Evolutionary conservation across 2,113 vertebrate genomes (phyloP).

Genomic region (Anseranas semipalmata): DNA sequence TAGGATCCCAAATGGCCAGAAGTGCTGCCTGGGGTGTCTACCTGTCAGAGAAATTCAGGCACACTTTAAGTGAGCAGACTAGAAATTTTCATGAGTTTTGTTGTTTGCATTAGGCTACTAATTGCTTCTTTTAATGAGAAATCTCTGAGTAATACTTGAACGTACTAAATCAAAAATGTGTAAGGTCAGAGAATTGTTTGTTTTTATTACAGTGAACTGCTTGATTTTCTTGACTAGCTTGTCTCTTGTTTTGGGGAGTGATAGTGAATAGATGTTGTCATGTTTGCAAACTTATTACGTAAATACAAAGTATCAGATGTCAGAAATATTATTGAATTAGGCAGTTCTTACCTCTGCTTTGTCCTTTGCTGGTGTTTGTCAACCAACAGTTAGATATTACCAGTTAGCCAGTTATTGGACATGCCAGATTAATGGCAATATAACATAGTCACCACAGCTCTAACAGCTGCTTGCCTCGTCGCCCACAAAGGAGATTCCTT

Average conservation of each 20-base stretch:
- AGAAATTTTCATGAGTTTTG: not conserved
- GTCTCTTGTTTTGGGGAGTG: not conserved
- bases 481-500: not conserved
- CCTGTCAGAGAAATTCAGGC: not conserved
- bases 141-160: not conserved
- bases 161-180: not conserved
- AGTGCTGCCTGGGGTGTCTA: not conserved
- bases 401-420: not conserved
- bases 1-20: not conserved
- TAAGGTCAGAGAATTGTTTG: not conserved
- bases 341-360: not conserved
- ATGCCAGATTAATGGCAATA: not conserved
- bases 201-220: not conserved
- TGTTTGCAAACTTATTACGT: not conserved
- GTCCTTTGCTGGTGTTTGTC: not conserved
- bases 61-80: not conserved
- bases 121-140: not conserved
- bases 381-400: fast-evolving
- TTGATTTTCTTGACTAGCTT: not conserved
- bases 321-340: not conserved
- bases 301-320: not conserved
- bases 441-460: not conserved
- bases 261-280: not conserved
- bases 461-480: not conserved
- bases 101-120: not conserved